phyloP scores from a whole-genome alignment of 1,140 invertebrate species.

The Macrostomum lignano region DNA sequence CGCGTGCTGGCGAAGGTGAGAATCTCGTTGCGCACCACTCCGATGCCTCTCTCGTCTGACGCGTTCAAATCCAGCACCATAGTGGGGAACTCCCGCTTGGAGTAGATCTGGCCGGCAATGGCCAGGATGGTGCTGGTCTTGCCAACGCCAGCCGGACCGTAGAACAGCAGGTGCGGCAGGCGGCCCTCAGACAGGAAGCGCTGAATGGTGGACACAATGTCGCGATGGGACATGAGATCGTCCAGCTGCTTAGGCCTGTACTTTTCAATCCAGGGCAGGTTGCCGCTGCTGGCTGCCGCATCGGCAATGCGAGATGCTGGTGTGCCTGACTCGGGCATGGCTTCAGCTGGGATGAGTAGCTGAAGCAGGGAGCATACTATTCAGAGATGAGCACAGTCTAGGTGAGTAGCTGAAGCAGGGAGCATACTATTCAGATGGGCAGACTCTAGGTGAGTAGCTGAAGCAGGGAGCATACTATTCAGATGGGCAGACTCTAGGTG shows the following conservation, averaged over 20 bases:
- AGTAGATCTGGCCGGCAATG: slow-evolving; percentile 68
- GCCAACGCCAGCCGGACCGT: slow-evolving; percentile 90
- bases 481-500: too few relatives aligned
- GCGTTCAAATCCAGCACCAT: slow-evolving; percentile 69
- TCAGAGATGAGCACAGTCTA: too few relatives aligned
- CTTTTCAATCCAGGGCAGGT: slow-evolving; percentile 2
- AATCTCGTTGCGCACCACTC: slow-evolving; percentile 71
- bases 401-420: too few relatives aligned
- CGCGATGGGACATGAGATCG: slow-evolving; percentile 3
- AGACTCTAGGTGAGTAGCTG: too few relatives aligned
- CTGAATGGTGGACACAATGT: slow-evolving; percentile 8
- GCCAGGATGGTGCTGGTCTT: slow-evolving; percentile 94
- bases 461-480: too few relatives aligned
- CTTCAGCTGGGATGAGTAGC: too few relatives aligned
- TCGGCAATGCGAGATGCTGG: too few relatives aligned
- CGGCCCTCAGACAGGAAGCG: slow-evolving; percentile 4
- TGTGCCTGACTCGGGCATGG: too few relatives aligned
- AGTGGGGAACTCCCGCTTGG: slow-evolving; percentile 49
- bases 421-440: too few relatives aligned
- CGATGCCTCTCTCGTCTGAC: slow-evolving; percentile 91
- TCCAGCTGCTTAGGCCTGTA: slow-evolving; percentile 3
- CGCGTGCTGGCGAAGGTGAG: slow-evolving; percentile 91
- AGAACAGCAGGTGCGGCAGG: slow-evolving; percentile 77
- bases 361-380: too few relatives aligned
- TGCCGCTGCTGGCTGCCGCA: too few relatives aligned